These are phyloP conservation scores for Synanthedon myopaeformis DNA, from an alignment of 2,888 invertebrate species.

Conservation along the genomic window DNA sequence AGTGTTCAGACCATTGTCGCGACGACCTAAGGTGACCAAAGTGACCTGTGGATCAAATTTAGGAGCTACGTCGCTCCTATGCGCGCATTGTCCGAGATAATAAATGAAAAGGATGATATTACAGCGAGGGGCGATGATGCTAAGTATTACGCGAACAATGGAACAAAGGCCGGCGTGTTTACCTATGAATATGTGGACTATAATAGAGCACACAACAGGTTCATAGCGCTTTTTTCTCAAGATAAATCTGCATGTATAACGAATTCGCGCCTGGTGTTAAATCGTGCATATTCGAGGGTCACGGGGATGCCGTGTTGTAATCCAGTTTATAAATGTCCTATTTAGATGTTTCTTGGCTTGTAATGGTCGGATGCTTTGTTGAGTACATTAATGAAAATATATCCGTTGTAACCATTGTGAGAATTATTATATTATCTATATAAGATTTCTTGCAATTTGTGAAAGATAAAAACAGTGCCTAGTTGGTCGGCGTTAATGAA, in stretches of 20 bases:
- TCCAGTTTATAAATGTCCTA: constrained; percentile 55
- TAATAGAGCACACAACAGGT: constrained; percentile 62
- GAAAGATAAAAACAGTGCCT: not conserved
- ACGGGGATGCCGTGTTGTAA: constrained; percentile 38
- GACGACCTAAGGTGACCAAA: constrained; percentile 56
- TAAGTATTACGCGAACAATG: constrained; percentile 62
- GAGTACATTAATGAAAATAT: constrained; percentile 52
- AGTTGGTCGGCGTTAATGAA: not conserved
- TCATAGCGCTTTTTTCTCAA: constrained; percentile 55
- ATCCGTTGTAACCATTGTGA: constrained; percentile 20
- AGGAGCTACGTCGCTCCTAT: constrained; percentile 22
- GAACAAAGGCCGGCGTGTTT: constrained; percentile 65
- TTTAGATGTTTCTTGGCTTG: constrained; percentile 56
- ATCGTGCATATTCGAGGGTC: constrained; percentile 57
- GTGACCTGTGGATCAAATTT: constrained; percentile 53
- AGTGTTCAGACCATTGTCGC: constrained; percentile 42
- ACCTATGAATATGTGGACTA: constrained; percentile 65
- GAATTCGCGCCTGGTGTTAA: constrained; percentile 67
- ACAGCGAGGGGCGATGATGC: constrained; percentile 60
- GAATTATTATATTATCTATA: not conserved
- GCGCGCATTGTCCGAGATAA: constrained; percentile 43
- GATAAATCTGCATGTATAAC: constrained; percentile 66
- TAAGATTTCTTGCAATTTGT: not conserved
- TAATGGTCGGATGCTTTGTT: constrained; percentile 41
- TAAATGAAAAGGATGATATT: constrained; percentile 47